Evolutionary conservation across 2,113 vertebrate genomes (phyloP), one percentile per base, ranked within the genome.

Genomic region (Propithecus coquereli): DNA sequence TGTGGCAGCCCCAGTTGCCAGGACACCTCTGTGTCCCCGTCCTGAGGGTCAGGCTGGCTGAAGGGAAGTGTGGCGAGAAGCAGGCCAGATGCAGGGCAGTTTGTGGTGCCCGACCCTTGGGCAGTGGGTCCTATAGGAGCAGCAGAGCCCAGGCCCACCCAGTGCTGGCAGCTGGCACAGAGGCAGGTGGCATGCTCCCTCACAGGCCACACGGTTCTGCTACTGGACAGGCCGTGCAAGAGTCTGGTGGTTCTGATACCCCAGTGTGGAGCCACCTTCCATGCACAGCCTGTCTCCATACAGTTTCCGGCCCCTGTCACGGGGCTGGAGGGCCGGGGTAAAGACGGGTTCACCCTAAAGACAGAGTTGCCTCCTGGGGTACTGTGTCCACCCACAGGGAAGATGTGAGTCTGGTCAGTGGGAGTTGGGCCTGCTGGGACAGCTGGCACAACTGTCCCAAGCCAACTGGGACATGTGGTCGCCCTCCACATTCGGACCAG

Each of bases 201-300:
- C 5, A 0, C 5, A 3, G 25, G 14, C 43, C 11, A 11, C 1
- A 6, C 3, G 3, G 43, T 16, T 54, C 50, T 50, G 52, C 65
- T 54, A 0, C n/a, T 43, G 22, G 34, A 5, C 16, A 1, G 27
- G 92, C 16, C 61, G 22, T 86, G 34, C 27, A 3, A 6, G 34
- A 20, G 5, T 9, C 70, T 40, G 5, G 22, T 6, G 25, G 10
- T 1, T 50, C 45, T 50, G 23, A 32, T 14, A 37, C 8, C 6
- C 79, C 63, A 32, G 10, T 2, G 4, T 1, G 8, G 30, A 85
- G 79, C 12, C n/a, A n/a, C 43, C 43, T 23, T 25, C 54, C 30
- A 52, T 3, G 71, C 12, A 34, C 45, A 13, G 3, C 18, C 34
- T 50, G 6, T 54, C 63, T 71, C 52, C 23, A 4, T 3, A 8